Evolutionary conservation across 2,113 vertebrate species (phyloP).

Genomic region (Pedionomus torquatus): DNA sequence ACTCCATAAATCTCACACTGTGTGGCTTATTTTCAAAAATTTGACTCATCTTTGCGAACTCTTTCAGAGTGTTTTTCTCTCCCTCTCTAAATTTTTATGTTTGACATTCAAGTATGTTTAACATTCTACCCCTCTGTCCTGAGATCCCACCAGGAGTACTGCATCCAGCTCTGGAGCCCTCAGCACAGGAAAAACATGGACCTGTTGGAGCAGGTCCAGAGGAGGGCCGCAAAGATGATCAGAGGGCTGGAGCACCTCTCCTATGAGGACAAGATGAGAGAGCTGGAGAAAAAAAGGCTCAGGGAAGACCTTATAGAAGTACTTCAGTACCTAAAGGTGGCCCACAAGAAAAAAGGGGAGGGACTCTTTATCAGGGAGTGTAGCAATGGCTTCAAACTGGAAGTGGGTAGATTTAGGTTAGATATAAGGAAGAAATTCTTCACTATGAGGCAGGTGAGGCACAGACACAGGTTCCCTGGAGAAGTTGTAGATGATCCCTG

Average conservation of each 20-base stretch:
- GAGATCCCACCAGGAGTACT: not conserved
- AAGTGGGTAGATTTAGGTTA: not conserved
- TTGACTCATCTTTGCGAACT: not conserved
- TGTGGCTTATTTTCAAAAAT: constrained; percentile 1
- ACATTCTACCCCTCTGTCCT: not conserved
- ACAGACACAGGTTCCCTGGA: not conserved
- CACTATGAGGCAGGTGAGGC: not conserved
- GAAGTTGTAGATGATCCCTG: not conserved
- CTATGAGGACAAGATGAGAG: not conserved
- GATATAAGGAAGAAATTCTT: not conserved
- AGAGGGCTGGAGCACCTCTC: not conserved
- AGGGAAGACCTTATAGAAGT: not conserved
- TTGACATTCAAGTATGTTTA: not conserved
- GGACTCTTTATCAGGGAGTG: not conserved
- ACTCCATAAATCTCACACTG: not conserved
- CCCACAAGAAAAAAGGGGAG: not conserved
- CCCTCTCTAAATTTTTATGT: not conserved
- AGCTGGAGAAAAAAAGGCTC: not conserved
- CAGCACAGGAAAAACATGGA: not conserved
- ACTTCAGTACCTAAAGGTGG: not conserved
- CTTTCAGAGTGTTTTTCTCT: not conserved
- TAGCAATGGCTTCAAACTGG: not conserved
- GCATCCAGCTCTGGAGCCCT: not conserved
- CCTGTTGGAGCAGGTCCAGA: not conserved
- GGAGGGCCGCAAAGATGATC: not conserved